A percentile compares a stretch with the other conserved stretches of the same genome.
Evolutionary conservation across 2,113 vertebrate genomes (phyloP).

Genomic region (Poecile atricapillus): DNA sequence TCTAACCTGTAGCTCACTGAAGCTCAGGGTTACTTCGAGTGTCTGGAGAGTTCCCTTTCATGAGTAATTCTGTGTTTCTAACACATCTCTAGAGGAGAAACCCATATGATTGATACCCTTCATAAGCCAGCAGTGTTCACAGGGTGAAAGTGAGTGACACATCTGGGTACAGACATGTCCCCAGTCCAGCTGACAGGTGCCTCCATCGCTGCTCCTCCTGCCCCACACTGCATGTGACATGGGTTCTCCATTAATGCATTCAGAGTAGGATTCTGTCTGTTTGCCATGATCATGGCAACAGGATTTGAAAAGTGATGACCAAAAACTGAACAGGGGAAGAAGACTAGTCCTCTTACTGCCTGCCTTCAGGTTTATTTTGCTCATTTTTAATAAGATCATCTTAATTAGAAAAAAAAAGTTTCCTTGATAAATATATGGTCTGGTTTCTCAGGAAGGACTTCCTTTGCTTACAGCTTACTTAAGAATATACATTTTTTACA

Average conservation of each 20-base stretch:
- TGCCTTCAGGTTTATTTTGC: not conserved
- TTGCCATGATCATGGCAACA: not conserved
- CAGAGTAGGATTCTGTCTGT: not conserved
- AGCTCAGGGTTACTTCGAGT: not conserved
- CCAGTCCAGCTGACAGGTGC: not conserved
- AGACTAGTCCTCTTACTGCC: not conserved
- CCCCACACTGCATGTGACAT: not conserved
- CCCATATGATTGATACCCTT: not conserved
- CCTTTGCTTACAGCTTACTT: not conserved
- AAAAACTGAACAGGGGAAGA: not conserved
- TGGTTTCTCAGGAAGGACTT: not conserved
- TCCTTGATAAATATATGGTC: not conserved
- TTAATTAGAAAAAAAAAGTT: not conserved
- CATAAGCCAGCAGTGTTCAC: not conserved
- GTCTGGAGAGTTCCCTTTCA: not conserved
- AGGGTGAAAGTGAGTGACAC: not conserved
- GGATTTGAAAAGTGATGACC: not conserved
- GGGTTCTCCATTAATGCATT: not conserved
- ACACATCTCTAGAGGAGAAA: not conserved
- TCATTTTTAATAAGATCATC: not conserved
- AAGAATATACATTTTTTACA: not conserved
- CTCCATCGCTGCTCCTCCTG: not conserved
- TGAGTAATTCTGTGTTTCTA: not conserved
- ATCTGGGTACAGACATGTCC: fast-evolving
- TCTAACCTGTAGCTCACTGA: not conserved